Evolutionary conservation across 2,797 vertebrate species (phyloP).

Genomic region (Diceros bicornis): DNA sequence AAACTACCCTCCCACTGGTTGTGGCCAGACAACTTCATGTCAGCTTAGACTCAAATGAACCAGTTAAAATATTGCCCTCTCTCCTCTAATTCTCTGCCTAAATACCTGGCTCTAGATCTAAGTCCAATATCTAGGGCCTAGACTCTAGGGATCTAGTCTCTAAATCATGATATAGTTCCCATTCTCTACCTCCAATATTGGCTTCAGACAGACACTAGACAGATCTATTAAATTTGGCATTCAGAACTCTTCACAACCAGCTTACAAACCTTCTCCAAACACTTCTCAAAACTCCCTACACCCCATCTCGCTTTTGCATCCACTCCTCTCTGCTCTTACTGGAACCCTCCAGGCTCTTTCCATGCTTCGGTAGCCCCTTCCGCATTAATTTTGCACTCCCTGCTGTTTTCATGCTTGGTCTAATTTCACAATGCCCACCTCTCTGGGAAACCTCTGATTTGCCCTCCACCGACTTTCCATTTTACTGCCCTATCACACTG

Average conservation of each 20-base stretch:
- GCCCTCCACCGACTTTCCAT: conserved; percentile 20
- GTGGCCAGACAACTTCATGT: background rate
- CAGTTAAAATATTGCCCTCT: conserved; percentile 31
- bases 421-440: background rate
- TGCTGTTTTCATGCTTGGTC: background rate
- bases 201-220: background rate
- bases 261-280: background rate
- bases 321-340: background rate
- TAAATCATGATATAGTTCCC: background rate
- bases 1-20: background rate
- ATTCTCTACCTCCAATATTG: background rate
- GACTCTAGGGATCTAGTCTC: background rate
- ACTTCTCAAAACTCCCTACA: conserved; percentile 44
- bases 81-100: conserved; percentile 18
- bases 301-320: background rate
- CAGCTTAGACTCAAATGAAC: conserved; percentile 37
- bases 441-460: conserved; percentile 35
- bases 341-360: background rate
- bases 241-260: conserved; percentile 54
- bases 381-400: conserved; percentile 18
- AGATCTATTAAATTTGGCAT: conserved; percentile 8
- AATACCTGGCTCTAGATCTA: background rate
- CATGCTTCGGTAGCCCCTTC: background rate
- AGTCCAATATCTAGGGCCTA: conserved; percentile 2
- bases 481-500: background rate